A percentile compares a stretch with the other conserved stretches of the same genome.
Evolutionary conservation across 2,888 invertebrate genomes (phyloP).

Genomic region (Reticulitermes lucifugus): DNA sequence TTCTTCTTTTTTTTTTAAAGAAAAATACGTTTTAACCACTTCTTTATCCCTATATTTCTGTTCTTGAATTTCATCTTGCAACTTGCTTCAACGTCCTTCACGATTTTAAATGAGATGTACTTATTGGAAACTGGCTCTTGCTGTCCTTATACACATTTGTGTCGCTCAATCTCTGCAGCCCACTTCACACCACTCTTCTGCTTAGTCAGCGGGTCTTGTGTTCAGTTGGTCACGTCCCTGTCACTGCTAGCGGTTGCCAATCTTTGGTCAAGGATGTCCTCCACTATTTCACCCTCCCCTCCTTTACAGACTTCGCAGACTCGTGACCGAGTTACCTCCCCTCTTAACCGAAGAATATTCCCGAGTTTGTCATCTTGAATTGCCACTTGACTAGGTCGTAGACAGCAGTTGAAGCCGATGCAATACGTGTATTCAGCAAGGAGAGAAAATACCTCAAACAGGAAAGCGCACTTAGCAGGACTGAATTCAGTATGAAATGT

Average conservation of each 20-base stretch:
- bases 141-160: slow-evolving; percentile 20
- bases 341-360: not conserved
- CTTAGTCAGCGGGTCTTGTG: slow-evolving; percentile 34
- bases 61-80: not conserved
- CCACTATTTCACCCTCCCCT: slow-evolving; percentile 4
- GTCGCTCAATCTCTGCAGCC: not conserved
- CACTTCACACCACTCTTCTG: not conserved
- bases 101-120: too few relatives aligned
- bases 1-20: too few relatives aligned
- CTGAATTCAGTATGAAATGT: too few relatives aligned
- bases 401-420: slow-evolving; percentile 1
- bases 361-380: slow-evolving; percentile 30
- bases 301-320: slow-evolving; percentile 4
- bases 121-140: slow-evolving; percentile 22
- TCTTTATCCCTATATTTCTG: not conserved
- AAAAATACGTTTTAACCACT: too few relatives aligned
- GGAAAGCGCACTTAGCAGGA: too few relatives aligned
- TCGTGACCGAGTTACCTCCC: slow-evolving; percentile 9
- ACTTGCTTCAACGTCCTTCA: too few relatives aligned
- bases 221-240: slow-evolving; percentile 40
- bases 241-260: slow-evolving; percentile 23
- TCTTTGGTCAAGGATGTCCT: slow-evolving; percentile 34
- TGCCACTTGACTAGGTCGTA: slow-evolving; percentile 25
- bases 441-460: too few relatives aligned
- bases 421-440: not conserved